phyloP scores from a whole-genome alignment of 2,113 vertebrate species.

The Hiodon alosoides region DNA sequence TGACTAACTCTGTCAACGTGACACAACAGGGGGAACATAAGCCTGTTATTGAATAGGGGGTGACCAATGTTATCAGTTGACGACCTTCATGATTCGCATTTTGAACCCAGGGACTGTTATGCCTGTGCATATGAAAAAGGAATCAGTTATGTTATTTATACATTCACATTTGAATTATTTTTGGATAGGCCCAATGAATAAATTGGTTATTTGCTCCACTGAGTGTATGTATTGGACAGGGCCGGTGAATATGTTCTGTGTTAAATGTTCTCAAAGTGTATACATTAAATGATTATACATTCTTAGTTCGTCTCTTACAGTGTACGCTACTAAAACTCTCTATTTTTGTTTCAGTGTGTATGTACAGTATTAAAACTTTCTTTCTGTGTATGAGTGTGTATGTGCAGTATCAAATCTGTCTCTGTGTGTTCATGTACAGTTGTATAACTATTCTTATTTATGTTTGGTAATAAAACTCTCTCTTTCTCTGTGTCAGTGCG shows the following conservation, averaged over 20 bases:
- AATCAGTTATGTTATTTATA: neutral
- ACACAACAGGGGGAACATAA: constrained; percentile 18
- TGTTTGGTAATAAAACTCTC: no score
- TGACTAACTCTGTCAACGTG: constrained; percentile 27
- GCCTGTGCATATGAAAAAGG: no score
- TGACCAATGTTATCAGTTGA: neutral
- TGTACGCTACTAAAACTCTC: no score
- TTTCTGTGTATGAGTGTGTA: neutral
- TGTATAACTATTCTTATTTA: neutral
- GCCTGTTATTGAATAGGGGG: constrained; percentile 24
- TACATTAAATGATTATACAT: no score
- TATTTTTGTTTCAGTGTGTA: neutral
- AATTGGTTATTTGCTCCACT: no score
- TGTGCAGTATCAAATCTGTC: neutral
- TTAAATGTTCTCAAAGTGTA: no score
- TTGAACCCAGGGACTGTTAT: neutral
- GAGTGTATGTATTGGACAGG: no score
- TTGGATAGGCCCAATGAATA: no score
- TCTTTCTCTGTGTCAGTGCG: no score
- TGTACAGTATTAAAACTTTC: neutral
- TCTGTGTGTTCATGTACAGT: neutral
- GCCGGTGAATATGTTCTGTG: no score
- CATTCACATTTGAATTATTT: no score
- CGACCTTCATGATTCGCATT: neutral
- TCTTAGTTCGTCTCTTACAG: no score